phyloP scores from a whole-genome alignment of 2,888 invertebrate genomes.

The Athripsodes cinereus region DNA sequence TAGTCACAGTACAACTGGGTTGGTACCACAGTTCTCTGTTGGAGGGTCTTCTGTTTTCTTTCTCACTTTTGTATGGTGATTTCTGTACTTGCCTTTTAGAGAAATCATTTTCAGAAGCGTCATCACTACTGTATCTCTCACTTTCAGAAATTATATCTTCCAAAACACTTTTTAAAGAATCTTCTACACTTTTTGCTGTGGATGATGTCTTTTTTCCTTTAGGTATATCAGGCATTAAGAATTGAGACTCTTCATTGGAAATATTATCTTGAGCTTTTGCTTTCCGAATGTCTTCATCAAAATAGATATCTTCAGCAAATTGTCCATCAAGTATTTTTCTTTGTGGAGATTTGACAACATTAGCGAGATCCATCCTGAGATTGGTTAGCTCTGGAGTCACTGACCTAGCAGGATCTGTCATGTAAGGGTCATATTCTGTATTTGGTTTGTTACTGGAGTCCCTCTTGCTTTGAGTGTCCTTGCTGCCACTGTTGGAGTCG shows the following conservation, averaged over 20 bases:
- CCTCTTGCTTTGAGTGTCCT: neutral
- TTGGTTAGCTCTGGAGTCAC: conserved; percentile 21
- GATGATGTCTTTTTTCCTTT: conserved; percentile 7
- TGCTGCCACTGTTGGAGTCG: neutral
- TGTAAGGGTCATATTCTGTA: neutral
- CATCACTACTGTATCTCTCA: conserved; percentile 25
- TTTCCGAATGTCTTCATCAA: conserved; percentile 12
- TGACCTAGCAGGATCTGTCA: conserved; percentile 10
- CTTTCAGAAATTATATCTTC: conserved; percentile 26
- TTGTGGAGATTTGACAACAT: conserved; percentile 10
- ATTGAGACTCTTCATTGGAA: neutral
- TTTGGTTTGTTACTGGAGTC: neutral
- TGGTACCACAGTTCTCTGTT: conserved; percentile 3
- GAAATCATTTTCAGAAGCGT: conserved; percentile 12
- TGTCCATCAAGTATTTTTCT: conserved; percentile 6
- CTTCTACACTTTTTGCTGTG: neutral
- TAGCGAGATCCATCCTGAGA: conserved; percentile 14
- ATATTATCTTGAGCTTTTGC: conserved; percentile 3
- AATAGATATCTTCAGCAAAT: conserved; percentile 23
- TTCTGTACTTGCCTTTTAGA: neutral
- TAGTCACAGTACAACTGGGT: neutral
- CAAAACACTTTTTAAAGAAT: conserved; percentile 11
- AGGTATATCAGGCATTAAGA: conserved; percentile 17
- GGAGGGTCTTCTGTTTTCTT: neutral
- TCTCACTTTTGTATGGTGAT: neutral